Base-by-base conservation (phyloP, 1,140 invertebrate species). In the Acromyrmex charruanus region DNA sequence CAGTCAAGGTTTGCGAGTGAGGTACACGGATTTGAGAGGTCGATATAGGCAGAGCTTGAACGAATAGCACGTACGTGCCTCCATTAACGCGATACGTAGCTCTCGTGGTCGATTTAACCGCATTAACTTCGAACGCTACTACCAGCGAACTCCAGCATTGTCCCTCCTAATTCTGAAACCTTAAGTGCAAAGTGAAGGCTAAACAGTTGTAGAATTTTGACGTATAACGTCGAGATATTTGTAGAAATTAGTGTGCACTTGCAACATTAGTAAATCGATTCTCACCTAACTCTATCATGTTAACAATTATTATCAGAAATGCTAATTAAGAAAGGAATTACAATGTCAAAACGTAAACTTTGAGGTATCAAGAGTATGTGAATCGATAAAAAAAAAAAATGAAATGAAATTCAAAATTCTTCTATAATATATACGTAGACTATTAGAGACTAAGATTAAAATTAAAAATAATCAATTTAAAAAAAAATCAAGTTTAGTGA, bases 1-100 rank as follows among this genome's bases (percentile, higher is more conserved):
- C 84, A 89, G 87, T 85, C 89, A 89, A 92, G 91, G 90, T 89
- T 92, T 74, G 84, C 90, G 79, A 72, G 85, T 90, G 75, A 89
- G 90, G 87, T 92, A 92, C 91, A 90, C 89, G 90, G 90, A 91
- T 91, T 89, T 87, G 80, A 55, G 59, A 51, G 75, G 39, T 58
- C 84, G 89, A 91, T 87, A 87, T 63, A 88, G 68, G 39, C 71
- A 68, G 44, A 79, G 80, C 85, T 68, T 79, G 61, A 61, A 66
- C 51, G 80, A 74, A 69, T 61, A 77, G 72, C 59, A n/a, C 61
- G 53, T 59, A 16, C 68, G 18, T 74, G 58, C 44, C 82, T 85
- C 58, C 69, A 74, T 77, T 85, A 85, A 85, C 74, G 74, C 61
- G 82, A 85, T 85, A 82, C 55, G 80, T 49, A 49, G 68, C 68